Evolutionary conservation across 2,797 vertebrate species (phyloP), one percentile per base, ranked within the genome.

Genomic region (Euthynnus affinis): DNA sequence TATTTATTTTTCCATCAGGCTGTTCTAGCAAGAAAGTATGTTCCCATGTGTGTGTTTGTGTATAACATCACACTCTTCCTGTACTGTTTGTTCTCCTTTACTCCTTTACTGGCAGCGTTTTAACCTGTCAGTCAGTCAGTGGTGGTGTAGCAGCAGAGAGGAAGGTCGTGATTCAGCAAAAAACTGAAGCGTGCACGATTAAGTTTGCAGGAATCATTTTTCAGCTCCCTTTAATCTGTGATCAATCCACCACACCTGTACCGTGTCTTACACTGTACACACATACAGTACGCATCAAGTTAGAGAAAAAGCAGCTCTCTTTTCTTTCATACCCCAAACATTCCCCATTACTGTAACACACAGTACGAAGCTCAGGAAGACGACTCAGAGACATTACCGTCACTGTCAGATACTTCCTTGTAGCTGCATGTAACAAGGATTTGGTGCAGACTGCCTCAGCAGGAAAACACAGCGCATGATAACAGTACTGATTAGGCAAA

Each of bases 151-250:
- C 83, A 74, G 78, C 79, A 79, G 60, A 72, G 71, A 82, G 76
- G 70, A 90, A 85, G 74, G 81, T 81, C 81, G 80, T 88, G 81
- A 93, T 78, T 93, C 87, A 90, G 88, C 89, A 87, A 72, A 57
- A 88, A 76, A 66, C 37, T 14, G 62, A 29, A 65, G 52, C 58
- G 70, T 25, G 49, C 13, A 46, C 57, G 65, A 74, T 79, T 56
- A 65, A 37, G 29, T 32, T 32, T 32, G 5, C 29, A 6, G 34
- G 65, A 80, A 83, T 81, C 18, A 37, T 71, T 71, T 80, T 34
- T 78, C 69, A 63, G 42, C 57, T 66, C 49, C 46, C 23, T 61
- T 75, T 84, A 81, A 87, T 85, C 75, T 76, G 49, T 4, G 52
- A 77, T 74, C 75, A 88, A 70, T 66, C 63, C 53, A 32, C 60